phyloP scores from a whole-genome alignment of 2,113 vertebrate species.

The Ceratotherium simum region DNA sequence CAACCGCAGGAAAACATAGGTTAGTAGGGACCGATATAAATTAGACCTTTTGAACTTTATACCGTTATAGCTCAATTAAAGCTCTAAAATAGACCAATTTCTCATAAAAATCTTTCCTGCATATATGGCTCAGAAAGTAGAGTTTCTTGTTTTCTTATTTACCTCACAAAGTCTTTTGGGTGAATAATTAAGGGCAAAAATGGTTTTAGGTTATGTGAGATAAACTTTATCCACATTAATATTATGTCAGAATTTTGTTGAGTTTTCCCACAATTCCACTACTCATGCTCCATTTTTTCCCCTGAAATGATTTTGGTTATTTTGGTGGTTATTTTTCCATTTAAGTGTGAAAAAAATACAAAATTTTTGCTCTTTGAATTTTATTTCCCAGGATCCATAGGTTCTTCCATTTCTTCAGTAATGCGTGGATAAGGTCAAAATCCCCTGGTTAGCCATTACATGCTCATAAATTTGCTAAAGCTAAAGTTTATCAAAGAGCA shows the following conservation, averaged over 20 bases:
- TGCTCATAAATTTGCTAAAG: not conserved
- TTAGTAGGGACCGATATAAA: not conserved
- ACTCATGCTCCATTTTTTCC: not conserved
- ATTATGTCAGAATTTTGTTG: conserved; percentile 20
- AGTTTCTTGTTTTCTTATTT: not conserved
- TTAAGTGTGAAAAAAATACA: not conserved
- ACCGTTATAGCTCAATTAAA: conserved; percentile 11
- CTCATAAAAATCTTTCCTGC: not conserved
- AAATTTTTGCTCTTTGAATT: not conserved
- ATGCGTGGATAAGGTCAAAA: not conserved
- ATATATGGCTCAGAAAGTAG: not conserved
- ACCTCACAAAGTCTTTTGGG: not conserved
- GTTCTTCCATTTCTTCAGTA: not conserved
- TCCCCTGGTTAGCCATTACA: not conserved
- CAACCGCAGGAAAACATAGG: not conserved
- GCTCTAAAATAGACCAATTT: conserved; percentile 37
- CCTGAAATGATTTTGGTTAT: not conserved
- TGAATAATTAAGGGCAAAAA: conserved; percentile 28
- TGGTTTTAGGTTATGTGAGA: not conserved
- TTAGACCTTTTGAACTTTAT: conserved; percentile 22
- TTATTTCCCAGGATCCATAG: not conserved
- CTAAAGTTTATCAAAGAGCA: conserved; percentile 1
- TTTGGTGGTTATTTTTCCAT: not conserved
- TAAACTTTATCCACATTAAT: not conserved
- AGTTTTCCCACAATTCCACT: not conserved